phyloP scores from a whole-genome alignment of 1,140 invertebrate species.

The Nomia melanderi region DNA sequence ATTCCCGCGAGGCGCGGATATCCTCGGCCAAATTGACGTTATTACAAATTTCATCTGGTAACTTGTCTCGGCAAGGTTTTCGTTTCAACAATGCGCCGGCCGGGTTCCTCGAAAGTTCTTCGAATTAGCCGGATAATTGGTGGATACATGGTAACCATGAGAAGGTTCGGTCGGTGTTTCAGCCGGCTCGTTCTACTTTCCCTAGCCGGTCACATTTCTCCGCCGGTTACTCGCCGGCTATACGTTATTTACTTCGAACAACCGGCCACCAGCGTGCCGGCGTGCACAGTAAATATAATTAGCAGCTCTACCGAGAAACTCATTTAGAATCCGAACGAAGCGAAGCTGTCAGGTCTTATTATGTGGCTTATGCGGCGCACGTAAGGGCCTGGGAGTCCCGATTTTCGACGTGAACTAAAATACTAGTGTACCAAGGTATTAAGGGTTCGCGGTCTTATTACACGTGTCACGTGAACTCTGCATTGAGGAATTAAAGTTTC shows the following conservation, averaged over 20 bases:
- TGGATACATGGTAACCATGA: constrained; percentile 1
- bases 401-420: no score
- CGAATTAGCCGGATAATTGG: constrained; percentile 19
- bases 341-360: constrained; percentile 36
- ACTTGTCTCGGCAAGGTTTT: background rate
- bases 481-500: no score
- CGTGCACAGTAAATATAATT: constrained; percentile 55
- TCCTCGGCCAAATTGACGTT: no score
- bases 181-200: constrained; percentile 14
- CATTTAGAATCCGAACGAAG: constrained; percentile 45
- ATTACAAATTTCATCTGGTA: background rate
- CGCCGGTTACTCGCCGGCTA: constrained; percentile 15
- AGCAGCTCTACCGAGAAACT: constrained; percentile 49
- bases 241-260: constrained; percentile 47
- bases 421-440: no score
- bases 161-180: constrained; percentile 12
- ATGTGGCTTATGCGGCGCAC: constrained; percentile 12
- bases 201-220: constrained; percentile 38
- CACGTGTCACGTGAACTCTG: no score
- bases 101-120: constrained; percentile 30
- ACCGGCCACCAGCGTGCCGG: constrained; percentile 9
- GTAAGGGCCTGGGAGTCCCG: no score
- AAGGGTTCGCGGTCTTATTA: no score
- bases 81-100: background rate
- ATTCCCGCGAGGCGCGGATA: no score